Evolutionary conservation across 2,797 vertebrate genomes (phyloP).

Genomic region (Dromococcyx pavoninus): DNA sequence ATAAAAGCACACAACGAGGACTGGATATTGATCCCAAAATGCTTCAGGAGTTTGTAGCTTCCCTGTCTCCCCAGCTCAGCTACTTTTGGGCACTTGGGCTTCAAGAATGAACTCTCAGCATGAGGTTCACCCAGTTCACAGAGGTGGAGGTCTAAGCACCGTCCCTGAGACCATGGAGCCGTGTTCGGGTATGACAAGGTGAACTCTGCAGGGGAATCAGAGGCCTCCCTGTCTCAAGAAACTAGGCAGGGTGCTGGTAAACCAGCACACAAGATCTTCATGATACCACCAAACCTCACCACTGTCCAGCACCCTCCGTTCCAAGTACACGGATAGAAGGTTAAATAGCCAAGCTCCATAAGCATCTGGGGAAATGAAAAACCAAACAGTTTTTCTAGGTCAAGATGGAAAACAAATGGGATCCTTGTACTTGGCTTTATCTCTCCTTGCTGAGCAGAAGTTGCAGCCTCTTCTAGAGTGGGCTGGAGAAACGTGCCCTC

Average conservation of each 20-base stretch:
- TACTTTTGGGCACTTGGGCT: background rate
- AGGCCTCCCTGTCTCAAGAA: background rate
- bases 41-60: background rate
- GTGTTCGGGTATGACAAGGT: background rate
- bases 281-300: background rate
- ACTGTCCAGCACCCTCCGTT: background rate
- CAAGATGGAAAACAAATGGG: background rate
- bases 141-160: background rate
- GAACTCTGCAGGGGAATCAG: background rate
- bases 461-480: background rate
- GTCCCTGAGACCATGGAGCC: background rate
- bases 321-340: background rate
- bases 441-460: background rate
- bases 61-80: background rate
- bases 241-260: background rate
- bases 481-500: background rate
- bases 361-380: background rate
- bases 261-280: background rate
- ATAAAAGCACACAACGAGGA: rapidly evolving
- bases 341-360: background rate
- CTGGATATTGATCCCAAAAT: background rate
- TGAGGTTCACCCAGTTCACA: background rate
- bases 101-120: background rate
- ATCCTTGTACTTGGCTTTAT: background rate
- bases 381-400: background rate